phyloP scores from a whole-genome alignment of 2,113 vertebrate species.

The Brevimyrus niger region DNA sequence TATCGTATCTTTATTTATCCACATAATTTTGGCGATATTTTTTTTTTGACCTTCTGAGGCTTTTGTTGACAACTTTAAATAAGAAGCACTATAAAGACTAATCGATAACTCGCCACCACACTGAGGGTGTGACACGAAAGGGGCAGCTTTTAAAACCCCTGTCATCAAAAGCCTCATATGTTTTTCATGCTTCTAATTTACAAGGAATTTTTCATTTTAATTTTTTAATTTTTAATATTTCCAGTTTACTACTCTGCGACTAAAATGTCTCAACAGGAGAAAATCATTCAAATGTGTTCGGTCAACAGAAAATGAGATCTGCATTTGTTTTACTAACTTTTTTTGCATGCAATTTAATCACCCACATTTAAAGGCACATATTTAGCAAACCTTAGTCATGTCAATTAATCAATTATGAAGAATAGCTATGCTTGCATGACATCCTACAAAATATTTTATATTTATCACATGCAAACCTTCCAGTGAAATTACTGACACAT shows the following conservation, averaged over 20 bases:
- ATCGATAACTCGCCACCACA: too few relatives aligned
- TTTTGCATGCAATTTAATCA: not conserved
- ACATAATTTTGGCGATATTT: not conserved
- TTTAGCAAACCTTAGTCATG: not conserved
- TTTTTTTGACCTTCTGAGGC: not conserved
- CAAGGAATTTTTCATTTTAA: not conserved
- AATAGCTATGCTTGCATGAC: not conserved
- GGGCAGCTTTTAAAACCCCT: not conserved
- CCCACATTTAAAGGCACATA: not conserved
- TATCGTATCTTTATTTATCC: slow-evolving; percentile 15
- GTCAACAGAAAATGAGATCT: not conserved
- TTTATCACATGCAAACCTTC: not conserved
- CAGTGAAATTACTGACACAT: not conserved
- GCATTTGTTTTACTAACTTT: not conserved
- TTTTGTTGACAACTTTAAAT: not conserved
- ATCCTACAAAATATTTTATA: not conserved
- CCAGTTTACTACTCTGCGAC: not conserved
- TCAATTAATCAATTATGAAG: not conserved
- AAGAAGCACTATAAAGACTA: not conserved
- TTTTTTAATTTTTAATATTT: not conserved
- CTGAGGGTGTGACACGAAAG: not conserved
- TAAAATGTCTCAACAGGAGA: not conserved
- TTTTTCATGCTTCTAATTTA: not conserved
- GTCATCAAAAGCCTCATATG: not conserved
- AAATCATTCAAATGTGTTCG: not conserved